Evolutionary conservation across 2,113 vertebrate genomes (phyloP).

Genomic region (Albula glossodonta): DNA sequence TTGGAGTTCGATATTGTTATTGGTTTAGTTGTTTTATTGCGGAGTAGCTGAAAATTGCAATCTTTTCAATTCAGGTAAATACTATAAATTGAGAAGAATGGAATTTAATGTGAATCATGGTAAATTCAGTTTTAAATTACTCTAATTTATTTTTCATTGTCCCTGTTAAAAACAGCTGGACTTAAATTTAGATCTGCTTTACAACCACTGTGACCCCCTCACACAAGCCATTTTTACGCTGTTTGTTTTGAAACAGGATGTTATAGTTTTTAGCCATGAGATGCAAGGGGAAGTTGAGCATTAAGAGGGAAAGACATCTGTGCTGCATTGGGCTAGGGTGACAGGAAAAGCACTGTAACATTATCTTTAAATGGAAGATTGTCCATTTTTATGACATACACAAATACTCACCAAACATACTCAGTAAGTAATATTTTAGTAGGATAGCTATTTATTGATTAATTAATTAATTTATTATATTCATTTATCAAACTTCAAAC

Average conservation of each 20-base stretch:
- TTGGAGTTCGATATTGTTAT: slow-evolving; percentile 6
- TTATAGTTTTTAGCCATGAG: background rate
- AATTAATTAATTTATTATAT: background rate
- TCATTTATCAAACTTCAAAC: background rate
- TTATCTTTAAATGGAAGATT: background rate
- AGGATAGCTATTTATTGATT: background rate
- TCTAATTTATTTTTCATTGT: background rate
- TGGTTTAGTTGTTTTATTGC: slow-evolving; percentile 7
- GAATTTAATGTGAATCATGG: background rate
- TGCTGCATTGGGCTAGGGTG: background rate
- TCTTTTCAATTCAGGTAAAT: slow-evolving; percentile 4
- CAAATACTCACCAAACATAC: background rate
- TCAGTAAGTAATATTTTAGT: background rate
- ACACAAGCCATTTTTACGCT: background rate
- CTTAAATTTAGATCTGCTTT: background rate
- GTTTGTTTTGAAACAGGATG: background rate
- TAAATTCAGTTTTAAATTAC: background rate
- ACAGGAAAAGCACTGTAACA: background rate
- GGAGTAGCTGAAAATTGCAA: background rate
- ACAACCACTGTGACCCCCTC: slow-evolving; percentile 6
- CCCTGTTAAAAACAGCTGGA: background rate
- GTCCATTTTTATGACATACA: background rate
- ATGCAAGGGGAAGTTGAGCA: background rate
- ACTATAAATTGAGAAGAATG: slow-evolving; percentile 13
- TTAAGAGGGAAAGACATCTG: background rate